Percentiles rank a stretch among this genome's conserved stretches.
These are phyloP conservation scores for Melanaphis sacchari DNA, from an alignment of 1,140 invertebrate genomes.

Conservation along the genomic window DNA sequence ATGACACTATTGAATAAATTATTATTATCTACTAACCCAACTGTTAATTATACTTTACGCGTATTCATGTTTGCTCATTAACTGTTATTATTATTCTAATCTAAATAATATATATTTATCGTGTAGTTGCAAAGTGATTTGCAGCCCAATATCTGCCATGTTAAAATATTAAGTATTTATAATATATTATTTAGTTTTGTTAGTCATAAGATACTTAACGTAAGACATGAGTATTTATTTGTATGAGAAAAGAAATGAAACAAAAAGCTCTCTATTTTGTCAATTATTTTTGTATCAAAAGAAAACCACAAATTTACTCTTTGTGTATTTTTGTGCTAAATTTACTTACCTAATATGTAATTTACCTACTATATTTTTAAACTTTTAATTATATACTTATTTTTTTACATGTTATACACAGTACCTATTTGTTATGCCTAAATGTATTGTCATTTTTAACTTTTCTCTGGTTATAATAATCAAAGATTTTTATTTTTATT, in stretches of 20 bases:
- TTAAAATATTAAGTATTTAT: slow-evolving; percentile 27
- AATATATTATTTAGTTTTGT: slow-evolving; percentile 41
- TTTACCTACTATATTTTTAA: slow-evolving; percentile 7
- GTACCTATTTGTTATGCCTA: neutral
- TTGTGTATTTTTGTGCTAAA: slow-evolving; percentile 15
- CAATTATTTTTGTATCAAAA: slow-evolving; percentile 44
- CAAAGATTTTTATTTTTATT: neutral
- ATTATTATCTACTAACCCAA: slow-evolving; percentile 6
- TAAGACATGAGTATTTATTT: slow-evolving; percentile 44
- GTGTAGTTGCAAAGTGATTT: slow-evolving; percentile 21
- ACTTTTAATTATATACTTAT: neutral
- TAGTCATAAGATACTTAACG: slow-evolving; percentile 28
- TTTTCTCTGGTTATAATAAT: neutral
- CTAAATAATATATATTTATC: neutral
- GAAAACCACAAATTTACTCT: neutral
- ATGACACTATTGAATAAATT: slow-evolving; percentile 24
- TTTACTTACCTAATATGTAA: slow-evolving; percentile 22
- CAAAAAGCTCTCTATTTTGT: slow-evolving; percentile 54
- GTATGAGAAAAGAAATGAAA: slow-evolving; percentile 8
- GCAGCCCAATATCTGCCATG: slow-evolving; percentile 44
- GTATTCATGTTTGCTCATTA: slow-evolving; percentile 36
- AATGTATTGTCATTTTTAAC: neutral
- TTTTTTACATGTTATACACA: slow-evolving; percentile 22
- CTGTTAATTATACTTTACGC: neutral
- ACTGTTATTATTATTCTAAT: slow-evolving; percentile 32